phyloP scores from a whole-genome alignment of 2,888 invertebrate species.

The Nomada flava region DNA sequence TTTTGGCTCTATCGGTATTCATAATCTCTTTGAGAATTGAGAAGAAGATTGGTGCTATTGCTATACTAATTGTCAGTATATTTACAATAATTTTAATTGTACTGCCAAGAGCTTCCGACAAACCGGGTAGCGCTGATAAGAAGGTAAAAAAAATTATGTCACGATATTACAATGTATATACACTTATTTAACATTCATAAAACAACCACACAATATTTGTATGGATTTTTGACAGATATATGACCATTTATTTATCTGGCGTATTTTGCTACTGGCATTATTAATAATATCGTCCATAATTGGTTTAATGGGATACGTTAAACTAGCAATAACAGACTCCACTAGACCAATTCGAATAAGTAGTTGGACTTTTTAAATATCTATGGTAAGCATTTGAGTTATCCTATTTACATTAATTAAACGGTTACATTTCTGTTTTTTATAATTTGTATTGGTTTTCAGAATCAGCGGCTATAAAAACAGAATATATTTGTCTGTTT shows the following conservation, averaged over 20 bases:
- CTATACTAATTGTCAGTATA: conserved; percentile 85
- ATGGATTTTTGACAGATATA: conserved; percentile 84
- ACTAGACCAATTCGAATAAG: conserved; percentile 84
- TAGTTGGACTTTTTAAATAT: conserved; percentile 80
- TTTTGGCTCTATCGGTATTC: conserved; percentile 87
- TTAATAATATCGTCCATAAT: conserved; percentile 84
- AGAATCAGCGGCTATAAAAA: conserved; percentile 19
- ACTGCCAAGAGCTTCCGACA: conserved; percentile 86
- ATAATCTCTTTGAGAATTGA: conserved; percentile 88
- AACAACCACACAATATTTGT: neutral
- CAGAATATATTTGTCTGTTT: conserved; percentile 1
- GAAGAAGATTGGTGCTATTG: conserved; percentile 88
- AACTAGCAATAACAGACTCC: conserved; percentile 85
- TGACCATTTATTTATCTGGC: conserved; percentile 86
- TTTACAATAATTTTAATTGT: conserved; percentile 87
- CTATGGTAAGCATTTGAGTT: conserved; percentile 43
- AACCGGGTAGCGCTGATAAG: conserved; percentile 80
- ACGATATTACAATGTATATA: neutral
- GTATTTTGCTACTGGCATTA: conserved; percentile 84
- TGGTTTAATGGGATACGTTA: conserved; percentile 84
- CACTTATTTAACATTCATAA: neutral
- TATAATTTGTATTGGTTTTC: conserved; percentile 22
- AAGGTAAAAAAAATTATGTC: conserved; percentile 84
- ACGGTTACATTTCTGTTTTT: neutral
- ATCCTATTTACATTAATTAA: conserved; percentile 10